Evolutionary conservation across 1,140 invertebrate genomes (phyloP), one percentile per base, ranked within the genome.

Genomic region (Caenorhabditis inopinata): DNA sequence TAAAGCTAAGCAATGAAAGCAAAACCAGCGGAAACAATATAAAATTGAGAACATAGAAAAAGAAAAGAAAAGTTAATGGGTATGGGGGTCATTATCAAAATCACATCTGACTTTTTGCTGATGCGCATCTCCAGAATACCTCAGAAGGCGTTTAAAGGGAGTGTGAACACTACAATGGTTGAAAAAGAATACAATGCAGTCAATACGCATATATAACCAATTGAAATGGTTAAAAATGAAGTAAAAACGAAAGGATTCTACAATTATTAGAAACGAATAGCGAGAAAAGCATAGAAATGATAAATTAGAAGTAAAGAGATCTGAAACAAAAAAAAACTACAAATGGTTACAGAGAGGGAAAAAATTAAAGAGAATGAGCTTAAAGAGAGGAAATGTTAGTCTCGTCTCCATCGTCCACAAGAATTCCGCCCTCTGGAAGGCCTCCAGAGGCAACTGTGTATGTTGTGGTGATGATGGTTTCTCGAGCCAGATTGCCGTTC

Each of bases 361-460:
- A n/a, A n/a, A n/a, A n/a, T n/a, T n/a, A n/a, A n/a, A n/a, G n/a
- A n/a, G 35, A 62, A 58, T 21, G 12, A 42, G 14, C 21, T 68
- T 68, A 68, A 14, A 68, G 32, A 9, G 58, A 68, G n/a, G 58
- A 68, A 42, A 68, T 68, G 58, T 68, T 68, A 1, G 16, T 68
- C 58, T 68, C 58, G n/a, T 68, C 58, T 38, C 58, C 58, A 38
- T 68, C 58, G n/a, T 68, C 58, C 32, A 68, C 58, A 68, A 68
- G 58, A 21, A 68, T 68, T 68, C 58, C 58, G n/a, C 58, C 58
- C 27, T 68, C 58, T 38, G 58, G 58, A 21, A 68, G n/a, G 1
- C 58, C 32, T 42, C 58, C 58, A 21, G 53, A 58, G 27, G 53
- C 35, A 4, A 21, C 32, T 1, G 58, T 38, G 27, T 2, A 5